Evolutionary conservation across 2,797 vertebrate genomes (phyloP).

Genomic region (Fringilla coelebs): DNA sequence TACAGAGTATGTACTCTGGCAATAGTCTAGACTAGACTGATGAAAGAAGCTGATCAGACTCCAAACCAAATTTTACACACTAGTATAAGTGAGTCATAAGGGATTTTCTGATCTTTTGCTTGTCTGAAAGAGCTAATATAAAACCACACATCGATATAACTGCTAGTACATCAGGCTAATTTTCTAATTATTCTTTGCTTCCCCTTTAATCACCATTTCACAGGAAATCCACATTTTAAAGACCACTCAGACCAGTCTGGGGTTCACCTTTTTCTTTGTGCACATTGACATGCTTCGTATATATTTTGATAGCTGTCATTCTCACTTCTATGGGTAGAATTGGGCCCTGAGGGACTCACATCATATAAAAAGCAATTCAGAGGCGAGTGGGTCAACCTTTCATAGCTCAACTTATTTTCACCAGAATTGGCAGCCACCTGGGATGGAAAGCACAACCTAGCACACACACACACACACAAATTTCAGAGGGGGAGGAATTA

Average conservation of each 20-base stretch:
- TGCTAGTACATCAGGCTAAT: neutral
- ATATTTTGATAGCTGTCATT: conserved; percentile 13
- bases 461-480: neutral
- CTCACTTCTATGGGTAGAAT: conserved; percentile 6
- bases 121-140: neutral
- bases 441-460: conserved; percentile 13
- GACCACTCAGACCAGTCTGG: neutral
- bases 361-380: conserved; percentile 44
- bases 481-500: neutral
- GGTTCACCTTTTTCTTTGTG: conserved; percentile 10
- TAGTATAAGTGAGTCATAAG: neutral
- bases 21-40: conserved; percentile 2
- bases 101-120: neutral
- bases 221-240: neutral
- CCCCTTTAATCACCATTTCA: neutral
- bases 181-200: conserved; percentile 17
- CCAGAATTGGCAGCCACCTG: conserved; percentile 33
- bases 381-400: conserved; percentile 25
- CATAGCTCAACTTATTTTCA: conserved; percentile 39
- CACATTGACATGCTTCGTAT: neutral
- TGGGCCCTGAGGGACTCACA: conserved; percentile 24
- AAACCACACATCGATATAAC: neutral
- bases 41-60: conserved; percentile 32
- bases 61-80: conserved; percentile 3
- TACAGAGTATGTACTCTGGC: neutral